Percentiles rank a stretch among this genome's conserved stretches.
phyloP scores from a whole-genome alignment of 2,113 vertebrate species.

The Dolichotis patagonum region DNA sequence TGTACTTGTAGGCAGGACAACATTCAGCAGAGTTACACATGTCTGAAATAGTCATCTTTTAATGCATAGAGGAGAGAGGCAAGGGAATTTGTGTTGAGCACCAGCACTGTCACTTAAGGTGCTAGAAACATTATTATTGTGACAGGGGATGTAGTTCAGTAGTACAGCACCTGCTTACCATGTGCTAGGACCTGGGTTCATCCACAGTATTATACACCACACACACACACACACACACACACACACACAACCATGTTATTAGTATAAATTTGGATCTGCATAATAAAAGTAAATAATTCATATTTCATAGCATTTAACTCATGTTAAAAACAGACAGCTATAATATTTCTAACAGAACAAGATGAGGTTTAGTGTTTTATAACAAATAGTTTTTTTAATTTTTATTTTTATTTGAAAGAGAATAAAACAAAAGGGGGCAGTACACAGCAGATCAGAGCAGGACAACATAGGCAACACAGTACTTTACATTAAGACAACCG shows the following conservation, averaged over 20 bases:
- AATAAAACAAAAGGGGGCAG: too few species aligned
- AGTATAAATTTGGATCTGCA: conserved; percentile 31
- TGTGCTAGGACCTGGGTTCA: not conserved
- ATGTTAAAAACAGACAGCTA: not conserved
- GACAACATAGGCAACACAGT: too few species aligned
- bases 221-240: not conserved
- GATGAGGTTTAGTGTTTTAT: not conserved
- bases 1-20: not conserved
- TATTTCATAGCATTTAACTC: conserved; percentile 23
- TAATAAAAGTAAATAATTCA: not conserved
- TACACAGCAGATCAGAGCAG: too few species aligned
- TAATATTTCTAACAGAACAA: not conserved
- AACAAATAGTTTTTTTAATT: not conserved
- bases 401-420: too few species aligned
- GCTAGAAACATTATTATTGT: conserved; percentile 23
- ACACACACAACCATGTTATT: not conserved
- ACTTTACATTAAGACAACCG: too few species aligned
- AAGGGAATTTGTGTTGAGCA: not conserved
- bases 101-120: not conserved
- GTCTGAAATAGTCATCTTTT: not conserved
- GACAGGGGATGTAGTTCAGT: not conserved
- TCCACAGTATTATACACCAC: not conserved
- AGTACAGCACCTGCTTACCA: not conserved
- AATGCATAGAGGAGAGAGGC: not conserved
- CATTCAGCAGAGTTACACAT: not conserved